These are phyloP conservation scores for Rhinogobio ventralis DNA, from an alignment of 2,797 vertebrate species.

Conservation along the genomic window DNA sequence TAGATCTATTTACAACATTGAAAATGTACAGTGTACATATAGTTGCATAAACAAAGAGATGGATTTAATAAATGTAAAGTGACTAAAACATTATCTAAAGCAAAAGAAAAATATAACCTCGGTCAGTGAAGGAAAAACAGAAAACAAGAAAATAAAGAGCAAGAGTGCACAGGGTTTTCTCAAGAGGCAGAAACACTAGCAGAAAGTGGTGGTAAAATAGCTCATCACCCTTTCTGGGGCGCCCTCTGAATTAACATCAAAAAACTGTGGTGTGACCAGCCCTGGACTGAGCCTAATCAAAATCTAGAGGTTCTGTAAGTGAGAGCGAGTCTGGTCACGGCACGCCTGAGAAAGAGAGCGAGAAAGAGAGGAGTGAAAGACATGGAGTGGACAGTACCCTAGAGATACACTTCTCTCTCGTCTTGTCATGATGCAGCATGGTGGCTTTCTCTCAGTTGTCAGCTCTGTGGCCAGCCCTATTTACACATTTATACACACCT, in stretches of 20 bases:
- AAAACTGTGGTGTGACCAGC: constrained; percentile 71
- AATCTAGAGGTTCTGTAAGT: constrained; percentile 76
- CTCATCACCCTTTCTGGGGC: constrained; percentile 52
- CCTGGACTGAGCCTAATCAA: constrained; percentile 76
- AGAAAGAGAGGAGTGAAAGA: constrained; percentile 57
- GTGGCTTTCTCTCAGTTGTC: constrained; percentile 67
- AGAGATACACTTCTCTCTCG: constrained; percentile 39
- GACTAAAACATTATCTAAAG: constrained; percentile 14
- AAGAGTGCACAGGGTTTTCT: constrained; percentile 31
- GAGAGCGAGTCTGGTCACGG: constrained; percentile 71
- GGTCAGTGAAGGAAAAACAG: constrained; percentile 19
- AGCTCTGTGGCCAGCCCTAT: constrained; percentile 52
- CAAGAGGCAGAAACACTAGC: constrained; percentile 18
- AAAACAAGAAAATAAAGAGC: constrained; percentile 31
- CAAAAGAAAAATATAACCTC: not conserved
- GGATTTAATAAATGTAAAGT: constrained; percentile 17
- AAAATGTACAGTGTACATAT: no score
- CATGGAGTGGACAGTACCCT: constrained; percentile 39
- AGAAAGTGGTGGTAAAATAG: constrained; percentile 47
- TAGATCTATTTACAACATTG: no score
- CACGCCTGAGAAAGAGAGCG: constrained; percentile 74
- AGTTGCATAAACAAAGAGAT: no score
- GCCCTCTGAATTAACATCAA: constrained; percentile 72
- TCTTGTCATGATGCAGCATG: constrained; percentile 59
- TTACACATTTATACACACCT: constrained; percentile 61